Base-by-base conservation (phyloP, 2,888 invertebrate genomes). In the Drosophila mulleri region DNA sequence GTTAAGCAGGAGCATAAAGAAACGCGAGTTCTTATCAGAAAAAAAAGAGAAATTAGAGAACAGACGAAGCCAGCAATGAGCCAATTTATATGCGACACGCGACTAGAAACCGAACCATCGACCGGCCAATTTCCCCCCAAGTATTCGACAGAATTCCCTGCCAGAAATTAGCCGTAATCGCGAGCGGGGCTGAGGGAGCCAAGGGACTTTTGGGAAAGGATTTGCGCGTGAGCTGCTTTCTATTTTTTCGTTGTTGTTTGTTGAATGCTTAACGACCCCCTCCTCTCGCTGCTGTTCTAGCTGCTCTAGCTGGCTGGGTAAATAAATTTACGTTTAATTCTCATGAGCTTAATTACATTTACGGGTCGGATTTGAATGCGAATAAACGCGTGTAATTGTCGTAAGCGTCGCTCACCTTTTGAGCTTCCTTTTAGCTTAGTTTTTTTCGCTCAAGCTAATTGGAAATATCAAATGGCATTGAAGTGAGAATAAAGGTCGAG, bases 261-360 rank as follows among this genome's bases (percentile, higher is more conserved):
- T 32, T 50, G 37, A 41, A 14, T 37, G 39, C 61, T 70, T 78
- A 71, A 78, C 78, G 62, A 71, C 57, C 56, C 20, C 20, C 20
- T n/a, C n/a, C n/a, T n/a, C n/a, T n/a, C 65, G 56, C 62, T 44
- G 64, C 62, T 48, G 64, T n/a, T n/a, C n/a, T n/a, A n/a, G n/a
- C 20, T 29, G 18, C 16, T 64, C 35, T 58, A 20, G 70, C 64
- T 59, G 70, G 56, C 57, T 32, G 70, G 56, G 59, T 32, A 83
- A 81, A 81, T 76, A 83, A 80, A 88, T 88, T 77, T 74, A 59
- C 81, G 88, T 72, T 82, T 68, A 87, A 87, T 85, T 88, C 89
- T 74, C 85, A 75, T 64, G 89, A 88, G 89, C 85, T 87, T 89
- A 89, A 87, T 87, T 89, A 88, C 83, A 72, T 89, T 89, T 71